phyloP scores from a whole-genome alignment of 2,888 invertebrate genomes.

The Rhamnusium bicolor region DNA sequence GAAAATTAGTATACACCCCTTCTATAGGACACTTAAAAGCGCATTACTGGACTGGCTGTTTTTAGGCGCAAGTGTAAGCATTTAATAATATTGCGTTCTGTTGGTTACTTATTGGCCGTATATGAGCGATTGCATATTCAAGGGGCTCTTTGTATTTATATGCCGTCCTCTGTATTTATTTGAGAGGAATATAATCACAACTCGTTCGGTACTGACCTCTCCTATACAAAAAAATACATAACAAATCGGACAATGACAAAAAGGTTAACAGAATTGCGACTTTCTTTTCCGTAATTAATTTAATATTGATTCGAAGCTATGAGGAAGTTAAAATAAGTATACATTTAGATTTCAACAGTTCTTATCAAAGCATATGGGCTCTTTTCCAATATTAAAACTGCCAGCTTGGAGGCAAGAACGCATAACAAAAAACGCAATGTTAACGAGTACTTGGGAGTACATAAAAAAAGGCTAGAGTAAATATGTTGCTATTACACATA shows the following conservation, averaged over 20 bases:
- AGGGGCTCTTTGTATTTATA: background rate
- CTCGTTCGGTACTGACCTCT: background rate
- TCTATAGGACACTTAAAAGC: background rate
- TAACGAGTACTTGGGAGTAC: constrained; percentile 18
- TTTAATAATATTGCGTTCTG: background rate
- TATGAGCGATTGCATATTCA: background rate
- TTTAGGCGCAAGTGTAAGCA: background rate
- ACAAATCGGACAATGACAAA: constrained; percentile 17
- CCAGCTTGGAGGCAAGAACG: constrained; percentile 2
- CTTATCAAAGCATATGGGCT: background rate
- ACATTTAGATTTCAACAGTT: background rate
- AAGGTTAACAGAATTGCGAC: constrained; percentile 20
- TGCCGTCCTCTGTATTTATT: background rate
- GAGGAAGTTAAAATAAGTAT: constrained; percentile 16
- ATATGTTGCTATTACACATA: constrained; percentile 32
- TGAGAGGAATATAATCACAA: background rate
- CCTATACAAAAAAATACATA: background rate
- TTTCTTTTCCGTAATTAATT: background rate
- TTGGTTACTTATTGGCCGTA: background rate
- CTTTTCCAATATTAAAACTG: background rate
- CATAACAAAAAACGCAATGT: constrained; percentile 1
- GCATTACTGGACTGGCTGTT: background rate
- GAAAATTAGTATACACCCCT: background rate
- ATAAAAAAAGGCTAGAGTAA: constrained; percentile 12
- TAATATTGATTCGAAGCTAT: background rate